A percentile compares a stretch with the other conserved stretches of the same genome.
These are phyloP conservation scores for Cyclura pinguis DNA, from an alignment of 2,797 vertebrate species.

Conservation along the genomic window DNA sequence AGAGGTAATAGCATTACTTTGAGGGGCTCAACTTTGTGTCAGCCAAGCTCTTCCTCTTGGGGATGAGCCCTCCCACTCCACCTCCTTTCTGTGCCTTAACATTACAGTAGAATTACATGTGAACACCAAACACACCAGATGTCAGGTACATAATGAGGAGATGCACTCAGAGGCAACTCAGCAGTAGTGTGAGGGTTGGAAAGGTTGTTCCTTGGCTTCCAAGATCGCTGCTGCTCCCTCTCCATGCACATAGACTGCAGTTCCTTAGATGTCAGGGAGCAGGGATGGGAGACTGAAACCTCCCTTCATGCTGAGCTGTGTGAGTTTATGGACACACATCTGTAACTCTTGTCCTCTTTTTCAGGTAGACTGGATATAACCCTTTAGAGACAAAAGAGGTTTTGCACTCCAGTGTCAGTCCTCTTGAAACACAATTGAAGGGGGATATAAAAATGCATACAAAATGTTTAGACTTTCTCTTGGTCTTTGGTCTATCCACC, in stretches of 20 bases:
- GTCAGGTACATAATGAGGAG: neutral
- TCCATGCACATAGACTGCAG: too few relatives aligned
- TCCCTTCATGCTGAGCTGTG: too few relatives aligned
- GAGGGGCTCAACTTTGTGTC: neutral
- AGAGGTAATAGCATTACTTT: slow-evolving; percentile 66
- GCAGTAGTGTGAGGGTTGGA: too few relatives aligned
- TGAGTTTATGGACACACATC: too few relatives aligned
- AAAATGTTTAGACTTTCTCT: neutral
- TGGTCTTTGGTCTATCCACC: neutral
- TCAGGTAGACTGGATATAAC: neutral
- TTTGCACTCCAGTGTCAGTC: too few relatives aligned
- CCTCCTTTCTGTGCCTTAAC: neutral
- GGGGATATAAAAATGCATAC: neutral
- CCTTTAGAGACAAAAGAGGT: too few relatives aligned
- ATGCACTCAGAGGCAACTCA: too few relatives aligned
- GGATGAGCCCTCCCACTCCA: neutral
- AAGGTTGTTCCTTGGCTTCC: too few relatives aligned
- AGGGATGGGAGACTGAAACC: too few relatives aligned
- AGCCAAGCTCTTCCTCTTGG: neutral
- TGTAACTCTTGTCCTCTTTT: too few relatives aligned
- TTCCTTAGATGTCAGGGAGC: too few relatives aligned
- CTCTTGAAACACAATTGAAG: neutral
- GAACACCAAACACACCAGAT: neutral
- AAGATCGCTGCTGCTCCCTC: too few relatives aligned
- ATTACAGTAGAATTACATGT: neutral